Base-by-base conservation (phyloP, 2,113 vertebrate species). In the Caracal caracal region DNA sequence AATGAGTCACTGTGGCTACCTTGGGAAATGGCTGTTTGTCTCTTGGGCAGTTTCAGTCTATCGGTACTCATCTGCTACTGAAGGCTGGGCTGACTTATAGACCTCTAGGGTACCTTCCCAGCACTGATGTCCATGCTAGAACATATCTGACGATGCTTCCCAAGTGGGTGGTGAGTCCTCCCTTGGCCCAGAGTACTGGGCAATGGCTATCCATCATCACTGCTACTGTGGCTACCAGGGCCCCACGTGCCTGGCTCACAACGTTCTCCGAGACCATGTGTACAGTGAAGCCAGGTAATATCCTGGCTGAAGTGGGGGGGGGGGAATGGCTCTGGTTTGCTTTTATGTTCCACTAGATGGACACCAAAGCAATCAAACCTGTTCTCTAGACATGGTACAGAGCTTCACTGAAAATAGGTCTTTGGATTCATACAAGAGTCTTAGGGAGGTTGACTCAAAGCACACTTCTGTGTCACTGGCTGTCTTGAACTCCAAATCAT, bases 31-130 rank as follows among this genome's bases (percentile, higher is more conserved):
- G 22, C 13, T 56, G 49, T 37, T 53, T 92, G 49, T 35, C 49
- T 94, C 53, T 70, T 28, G 20, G 61, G 47, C 7, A 61, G 17
- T n/a, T 76, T 4, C 6, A 1, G 47, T 1, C 20, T 2, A 3
- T 37, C 11, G 0, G 12, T 11, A 28, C 16, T 30, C 7, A 80
- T 53, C 47, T 78, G 71, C 40, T 71, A 24, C n/a, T 61, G 9
- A 49, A 66, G 0, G 24, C 65, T 40, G 30, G 35, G 59, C 22
- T 3, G 10, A 3, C 53, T 63, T 78, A 3, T 20, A 68, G 53
- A 66, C 30, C 63, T 24, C 0, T 0, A 56, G 51, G 3, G 8
- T 0, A 1, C 13, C 43, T 17, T 61, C 5, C n/a, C 10, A 28
- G 78, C 3, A 71, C 65, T 13, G 4, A 11, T 4, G 10, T 19